A percentile compares a stretch with the other conserved stretches of the same genome.
Evolutionary conservation across 2,797 vertebrate species (phyloP).

Genomic region (Dicrostonyx torquatus): DNA sequence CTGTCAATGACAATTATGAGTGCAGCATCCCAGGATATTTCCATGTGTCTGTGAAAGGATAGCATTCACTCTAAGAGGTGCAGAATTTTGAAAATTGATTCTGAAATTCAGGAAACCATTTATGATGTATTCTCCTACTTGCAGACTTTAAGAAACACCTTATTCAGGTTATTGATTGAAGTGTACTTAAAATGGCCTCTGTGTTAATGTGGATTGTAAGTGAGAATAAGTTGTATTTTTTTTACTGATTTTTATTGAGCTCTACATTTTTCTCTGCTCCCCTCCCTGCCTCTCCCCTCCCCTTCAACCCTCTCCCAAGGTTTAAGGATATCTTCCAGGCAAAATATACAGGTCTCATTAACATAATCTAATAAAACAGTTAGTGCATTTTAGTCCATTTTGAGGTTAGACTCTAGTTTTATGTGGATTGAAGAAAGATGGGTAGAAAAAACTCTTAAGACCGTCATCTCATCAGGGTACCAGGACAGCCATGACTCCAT

Average conservation of each 20-base stretch:
- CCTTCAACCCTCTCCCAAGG: too few relatives aligned
- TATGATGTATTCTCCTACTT: constrained; percentile 17
- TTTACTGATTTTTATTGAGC: too few relatives aligned
- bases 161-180: constrained; percentile 78
- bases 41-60: not conserved
- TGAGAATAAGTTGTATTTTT: not conserved
- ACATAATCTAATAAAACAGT: not conserved
- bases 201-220: constrained; percentile 45
- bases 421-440: not conserved
- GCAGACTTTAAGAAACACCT: constrained; percentile 36
- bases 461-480: not conserved
- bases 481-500: not conserved
- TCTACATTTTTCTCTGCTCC: too few relatives aligned
- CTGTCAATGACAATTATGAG: not conserved
- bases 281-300: too few relatives aligned
- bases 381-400: not conserved
- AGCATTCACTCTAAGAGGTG: constrained; percentile 21
- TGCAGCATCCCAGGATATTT: not conserved
- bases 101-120: constrained; percentile 23
- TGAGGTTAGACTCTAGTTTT: not conserved
- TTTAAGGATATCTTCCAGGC: not conserved
- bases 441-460: not conserved
- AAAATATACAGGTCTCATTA: constrained; percentile 2
- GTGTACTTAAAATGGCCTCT: constrained; percentile 64
- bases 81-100: not conserved